Evolutionary conservation across 2,113 vertebrate genomes (phyloP), one percentile per base, ranked within the genome.

Genomic region (Nibea coibor): DNA sequence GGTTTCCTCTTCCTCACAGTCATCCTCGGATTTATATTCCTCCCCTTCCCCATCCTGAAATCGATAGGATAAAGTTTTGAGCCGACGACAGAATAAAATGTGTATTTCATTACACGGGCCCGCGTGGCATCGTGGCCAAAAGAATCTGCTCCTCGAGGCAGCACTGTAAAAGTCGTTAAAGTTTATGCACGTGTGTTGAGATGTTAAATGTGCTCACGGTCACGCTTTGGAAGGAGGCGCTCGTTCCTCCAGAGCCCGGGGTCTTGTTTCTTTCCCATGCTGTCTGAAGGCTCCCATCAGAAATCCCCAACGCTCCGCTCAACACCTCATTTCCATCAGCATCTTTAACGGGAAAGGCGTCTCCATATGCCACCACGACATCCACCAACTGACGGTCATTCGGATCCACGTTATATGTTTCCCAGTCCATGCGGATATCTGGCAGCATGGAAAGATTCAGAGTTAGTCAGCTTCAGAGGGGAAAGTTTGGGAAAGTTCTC

Each of bases 381-480:
- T 99, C 97, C 84, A 99, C 80, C 75, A 97, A 80, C 67, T 92
- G 95, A 28, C 83, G 81, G 72, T 95, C 94, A 0, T 82, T 89
- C 22, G 75, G 57, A 19, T 97, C 95, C 0, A 92, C 67, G 64
- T 94, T 93, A 19, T 95, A 99, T 2, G 91, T 95, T 86, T 97
- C 87, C 97, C 96, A 98, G 92, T 98, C 96, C 88, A 99, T 66
- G 10, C 96, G 96, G 74, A 99, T 97, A 73, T 98, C 98, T 99
- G 86, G 11, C 51, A 26, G 51, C 10, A 84, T 59, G 66, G 3
- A 67, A 26, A 51, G 5, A 74, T 53, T 59, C 24, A 48, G 28
- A 74, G n/a, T 70, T 8, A 47, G 2, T 62, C 20, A 47, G 4
- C 51, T 8, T 1, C 1, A 35, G 12, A 73, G 26, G 28, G 26